phyloP scores from a whole-genome alignment of 1,140 invertebrate species.

The Orius insidiosus region DNA sequence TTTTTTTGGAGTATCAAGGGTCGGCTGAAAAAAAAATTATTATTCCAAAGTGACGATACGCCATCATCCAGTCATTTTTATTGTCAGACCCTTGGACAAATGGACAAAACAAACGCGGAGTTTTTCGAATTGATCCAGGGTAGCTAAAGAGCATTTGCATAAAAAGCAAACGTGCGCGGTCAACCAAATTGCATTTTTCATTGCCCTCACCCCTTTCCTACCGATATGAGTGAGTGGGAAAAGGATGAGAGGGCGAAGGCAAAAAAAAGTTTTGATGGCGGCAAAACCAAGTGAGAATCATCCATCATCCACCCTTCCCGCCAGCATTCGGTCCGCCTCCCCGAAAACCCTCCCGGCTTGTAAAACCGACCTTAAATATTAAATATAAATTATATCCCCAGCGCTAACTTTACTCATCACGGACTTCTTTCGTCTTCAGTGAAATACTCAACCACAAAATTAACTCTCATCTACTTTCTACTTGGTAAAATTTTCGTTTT shows the following conservation, averaged over 20 bases:
- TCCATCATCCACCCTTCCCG: slow-evolving; percentile 4
- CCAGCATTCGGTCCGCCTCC: background rate
- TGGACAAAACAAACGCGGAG: too few relatives aligned
- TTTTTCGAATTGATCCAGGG: too few relatives aligned
- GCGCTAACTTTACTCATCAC: too few relatives aligned
- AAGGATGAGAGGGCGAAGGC: background rate
- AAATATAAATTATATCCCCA: slow-evolving; percentile 1
- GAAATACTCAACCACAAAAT: too few relatives aligned
- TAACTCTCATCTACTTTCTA: too few relatives aligned
- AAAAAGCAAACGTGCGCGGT: slow-evolving; percentile 14
- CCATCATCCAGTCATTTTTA: too few relatives aligned
- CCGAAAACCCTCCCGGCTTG: background rate
- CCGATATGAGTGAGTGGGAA: background rate
- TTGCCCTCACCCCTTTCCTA: background rate
- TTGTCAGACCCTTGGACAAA: too few relatives aligned
- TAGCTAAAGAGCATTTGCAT: slow-evolving; percentile 8
- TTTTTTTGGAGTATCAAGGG: too few relatives aligned
- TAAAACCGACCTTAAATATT: slow-evolving; percentile 1
- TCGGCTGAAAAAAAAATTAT: too few relatives aligned
- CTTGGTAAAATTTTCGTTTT: too few relatives aligned
- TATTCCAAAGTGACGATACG: too few relatives aligned
- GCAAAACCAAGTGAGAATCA: slow-evolving; percentile 10
- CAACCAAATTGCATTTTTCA: slow-evolving; percentile 14
- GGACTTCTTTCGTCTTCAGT: too few relatives aligned
- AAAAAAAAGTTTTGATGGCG: slow-evolving; percentile 4